Conservation (phyloP, 2,113 vertebrate species). For the Lepidothrix coronata region DNA sequence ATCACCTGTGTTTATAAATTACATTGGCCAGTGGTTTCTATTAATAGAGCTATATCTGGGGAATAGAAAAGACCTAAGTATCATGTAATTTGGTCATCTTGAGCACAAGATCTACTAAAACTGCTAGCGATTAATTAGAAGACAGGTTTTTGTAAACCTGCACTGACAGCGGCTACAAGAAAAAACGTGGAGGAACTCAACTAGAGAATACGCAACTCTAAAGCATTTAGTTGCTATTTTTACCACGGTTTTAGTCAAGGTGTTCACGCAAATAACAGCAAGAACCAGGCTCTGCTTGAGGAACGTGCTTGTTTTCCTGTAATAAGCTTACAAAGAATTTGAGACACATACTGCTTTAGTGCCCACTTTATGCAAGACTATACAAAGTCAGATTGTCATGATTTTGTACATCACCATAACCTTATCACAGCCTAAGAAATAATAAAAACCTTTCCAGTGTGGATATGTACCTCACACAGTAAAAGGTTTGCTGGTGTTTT, state of each 20-base stretch:
- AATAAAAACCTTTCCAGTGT: not conserved
- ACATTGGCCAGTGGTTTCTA: not conserved
- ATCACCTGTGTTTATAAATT: not conserved
- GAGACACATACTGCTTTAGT: not conserved
- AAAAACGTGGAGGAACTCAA: not conserved
- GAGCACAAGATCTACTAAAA: not conserved
- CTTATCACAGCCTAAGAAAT: not conserved
- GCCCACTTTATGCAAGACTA: not conserved
- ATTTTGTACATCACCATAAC: not conserved
- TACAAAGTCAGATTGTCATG: not conserved
- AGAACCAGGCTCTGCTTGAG: not conserved
- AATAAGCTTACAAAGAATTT: not conserved
- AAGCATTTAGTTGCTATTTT: conserved; percentile 27
- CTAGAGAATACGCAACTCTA: not conserved
- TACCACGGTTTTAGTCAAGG: conserved; percentile 7
- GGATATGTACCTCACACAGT: not conserved
- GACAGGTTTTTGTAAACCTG: not conserved
- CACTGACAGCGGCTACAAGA: not conserved
- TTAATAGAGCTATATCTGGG: not conserved
- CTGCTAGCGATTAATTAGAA: not conserved
- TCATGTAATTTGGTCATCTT: not conserved
- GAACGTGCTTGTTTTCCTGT: not conserved
- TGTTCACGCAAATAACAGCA: not conserved
- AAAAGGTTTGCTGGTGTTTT: not conserved
- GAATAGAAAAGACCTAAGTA: fast-evolving